Percentiles rank a stretch among this genome's conserved stretches.
phyloP scores from a whole-genome alignment of 2,888 invertebrate species.

The Apomyelois bistriatella region DNA sequence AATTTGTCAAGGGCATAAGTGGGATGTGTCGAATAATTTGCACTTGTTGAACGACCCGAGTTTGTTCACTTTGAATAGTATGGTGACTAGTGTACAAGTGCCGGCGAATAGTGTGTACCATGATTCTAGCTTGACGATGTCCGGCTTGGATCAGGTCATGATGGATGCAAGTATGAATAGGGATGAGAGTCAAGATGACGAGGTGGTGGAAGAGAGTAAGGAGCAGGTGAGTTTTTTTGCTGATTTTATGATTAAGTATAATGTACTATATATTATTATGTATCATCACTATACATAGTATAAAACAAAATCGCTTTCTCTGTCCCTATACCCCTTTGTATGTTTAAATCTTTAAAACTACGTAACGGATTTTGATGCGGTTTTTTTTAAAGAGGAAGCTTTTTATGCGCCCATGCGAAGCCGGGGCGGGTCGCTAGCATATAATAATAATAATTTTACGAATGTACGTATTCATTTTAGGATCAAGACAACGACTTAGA shows the following conservation, averaged over 20 bases:
- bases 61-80: conserved; percentile 67
- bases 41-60: conserved; percentile 78
- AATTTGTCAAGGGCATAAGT: conserved; percentile 83
- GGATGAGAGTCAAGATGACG: conserved; percentile 32
- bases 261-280: too few relatives aligned
- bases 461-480: not conserved
- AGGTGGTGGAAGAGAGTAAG: conserved; percentile 53
- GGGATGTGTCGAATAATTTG: conserved; percentile 82
- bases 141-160: conserved; percentile 78
- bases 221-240: conserved; percentile 44
- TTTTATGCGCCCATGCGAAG: too few relatives aligned
- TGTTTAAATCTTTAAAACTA: too few relatives aligned
- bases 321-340: too few relatives aligned
- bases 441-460: not conserved
- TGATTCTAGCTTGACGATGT: conserved; percentile 80
- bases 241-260: too few relatives aligned
- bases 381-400: too few relatives aligned
- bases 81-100: conserved; percentile 70
- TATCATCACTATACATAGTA: too few relatives aligned
- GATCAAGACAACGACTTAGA: conserved; percentile 67
- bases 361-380: too few relatives aligned
- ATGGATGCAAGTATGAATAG: conserved; percentile 57
- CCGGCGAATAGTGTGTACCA: conserved; percentile 62
- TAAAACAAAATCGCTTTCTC: too few relatives aligned
- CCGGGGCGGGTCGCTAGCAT: too few relatives aligned